Evolutionary conservation across 92 coral and sea anemone genomes (phyloP).

Genomic region (Umimayanthus kanabou): DNA sequence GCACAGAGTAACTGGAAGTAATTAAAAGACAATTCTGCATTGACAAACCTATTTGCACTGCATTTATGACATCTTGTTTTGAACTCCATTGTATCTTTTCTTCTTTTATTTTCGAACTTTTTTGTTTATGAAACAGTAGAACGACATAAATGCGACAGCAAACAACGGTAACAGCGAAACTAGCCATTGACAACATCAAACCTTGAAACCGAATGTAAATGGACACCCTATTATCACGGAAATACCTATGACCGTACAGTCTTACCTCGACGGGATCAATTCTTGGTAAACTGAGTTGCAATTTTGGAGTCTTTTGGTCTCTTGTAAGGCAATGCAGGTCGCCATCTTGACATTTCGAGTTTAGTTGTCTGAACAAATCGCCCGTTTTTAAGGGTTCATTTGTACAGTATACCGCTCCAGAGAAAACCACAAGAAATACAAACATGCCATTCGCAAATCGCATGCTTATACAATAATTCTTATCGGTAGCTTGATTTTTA

Average conservation of each 20-base stretch:
- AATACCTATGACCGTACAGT: neutral
- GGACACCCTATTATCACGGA: neutral
- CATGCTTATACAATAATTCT: neutral
- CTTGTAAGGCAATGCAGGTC: constrained; percentile 28
- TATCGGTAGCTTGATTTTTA: neutral
- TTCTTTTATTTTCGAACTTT: neutral
- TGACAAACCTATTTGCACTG: too few relatives aligned
- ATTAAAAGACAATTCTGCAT: too few relatives aligned
- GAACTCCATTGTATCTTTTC: too few relatives aligned
- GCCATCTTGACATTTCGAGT: constrained; percentile 47
- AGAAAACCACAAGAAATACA: neutral
- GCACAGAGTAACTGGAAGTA: too few relatives aligned
- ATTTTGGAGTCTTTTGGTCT: neutral
- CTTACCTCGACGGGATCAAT: constrained; percentile 74
- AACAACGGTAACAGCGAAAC: neutral
- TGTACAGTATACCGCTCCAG: neutral
- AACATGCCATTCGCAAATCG: constrained; percentile 1
- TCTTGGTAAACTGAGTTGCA: constrained; percentile 57
- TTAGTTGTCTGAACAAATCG: constrained; percentile 23
- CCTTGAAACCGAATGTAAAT: neutral
- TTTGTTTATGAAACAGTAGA: neutral
- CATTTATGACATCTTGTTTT: too few relatives aligned
- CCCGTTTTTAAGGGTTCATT: constrained; percentile 28
- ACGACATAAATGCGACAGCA: neutral
- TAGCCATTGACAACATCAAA: neutral